These are phyloP conservation scores for Bombus affinis DNA, from an alignment of 1,140 invertebrate genomes.

Conservation along the genomic window DNA sequence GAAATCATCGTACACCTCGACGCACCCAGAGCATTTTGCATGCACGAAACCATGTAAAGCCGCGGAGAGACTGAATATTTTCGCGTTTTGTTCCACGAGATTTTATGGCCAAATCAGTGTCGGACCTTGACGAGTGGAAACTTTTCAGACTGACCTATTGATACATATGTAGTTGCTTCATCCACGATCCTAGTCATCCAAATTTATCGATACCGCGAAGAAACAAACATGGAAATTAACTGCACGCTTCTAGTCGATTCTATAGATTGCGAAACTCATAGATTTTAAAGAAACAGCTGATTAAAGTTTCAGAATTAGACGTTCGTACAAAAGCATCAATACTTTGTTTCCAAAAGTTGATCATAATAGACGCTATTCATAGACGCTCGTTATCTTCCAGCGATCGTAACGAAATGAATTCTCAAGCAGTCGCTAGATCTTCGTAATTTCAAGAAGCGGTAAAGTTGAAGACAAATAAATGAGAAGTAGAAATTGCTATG, in stretches of 20 bases:
- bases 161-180: background rate
- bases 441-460: background rate
- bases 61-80: background rate
- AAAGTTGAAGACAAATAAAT: background rate
- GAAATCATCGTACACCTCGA: slow-evolving; percentile 7
- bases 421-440: background rate
- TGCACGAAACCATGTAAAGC: slow-evolving; percentile 10
- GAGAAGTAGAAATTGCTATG: background rate
- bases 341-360: background rate
- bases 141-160: background rate
- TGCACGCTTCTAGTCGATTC: background rate
- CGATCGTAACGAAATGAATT: background rate
- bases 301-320: background rate
- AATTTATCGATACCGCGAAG: slow-evolving; percentile 10
- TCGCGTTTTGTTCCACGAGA: background rate
- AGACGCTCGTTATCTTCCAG: background rate
- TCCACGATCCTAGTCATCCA: background rate
- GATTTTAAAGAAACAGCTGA: background rate
- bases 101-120: slow-evolving; percentile 7
- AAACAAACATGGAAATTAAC: slow-evolving; percentile 20
- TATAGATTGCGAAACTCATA: background rate
- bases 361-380: background rate
- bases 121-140: slow-evolving; percentile 24
- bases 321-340: background rate
- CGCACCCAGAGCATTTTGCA: background rate